Base-by-base conservation (phyloP, 2,888 invertebrate genomes). In the Morpho helenor region DNA sequence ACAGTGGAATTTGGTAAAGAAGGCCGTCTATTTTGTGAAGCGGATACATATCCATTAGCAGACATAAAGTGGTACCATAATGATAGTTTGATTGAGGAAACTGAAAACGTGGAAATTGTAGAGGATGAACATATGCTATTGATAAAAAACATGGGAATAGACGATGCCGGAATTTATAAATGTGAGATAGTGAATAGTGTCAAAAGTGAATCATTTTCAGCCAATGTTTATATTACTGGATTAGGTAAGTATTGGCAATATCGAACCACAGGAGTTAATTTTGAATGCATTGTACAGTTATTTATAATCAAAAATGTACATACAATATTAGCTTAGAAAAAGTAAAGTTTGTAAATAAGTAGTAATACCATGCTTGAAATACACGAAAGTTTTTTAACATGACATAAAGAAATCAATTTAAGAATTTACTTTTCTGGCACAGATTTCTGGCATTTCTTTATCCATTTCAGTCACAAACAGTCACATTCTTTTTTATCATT, bases 31-130 rank as follows among this genome's bases (percentile, higher is more conserved):
- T 70, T 67, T 47, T 89, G 88, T 49, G 68, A 82, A 72, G 79
- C 83, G 0, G 69, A 72, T 0, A 80, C 87, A 0, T 88, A 84
- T 55, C 88, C 88, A 0, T 76, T 79, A 62, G 82, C 79, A 0
- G 69, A 68, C 42, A 68, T 76, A 4, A 74, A 72, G 59, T 89
- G 88, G 88, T 81, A 74, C 47, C 76, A 80, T 43, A 87, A 88
- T 45, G 73, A 74, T 0, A 77, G 73, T 5, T 41, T 62, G 3
- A 40, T 87, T 22, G 69, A 69, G 39, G 49, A 62, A 8, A 63
- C 56, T 7, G 64, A 66, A 8, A 69, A 79, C 52, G 50, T 76
- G 1, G 65, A 76, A 57, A 47, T 79, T 0, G 16, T 62, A 7
- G 23, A 63, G 0, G 75, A 80, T 22, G 74, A 80, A 2, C 66